These are phyloP conservation scores for Odontamblyopus lacepedii DNA, from an alignment of 2,797 vertebrate genomes.

Conservation along the genomic window DNA sequence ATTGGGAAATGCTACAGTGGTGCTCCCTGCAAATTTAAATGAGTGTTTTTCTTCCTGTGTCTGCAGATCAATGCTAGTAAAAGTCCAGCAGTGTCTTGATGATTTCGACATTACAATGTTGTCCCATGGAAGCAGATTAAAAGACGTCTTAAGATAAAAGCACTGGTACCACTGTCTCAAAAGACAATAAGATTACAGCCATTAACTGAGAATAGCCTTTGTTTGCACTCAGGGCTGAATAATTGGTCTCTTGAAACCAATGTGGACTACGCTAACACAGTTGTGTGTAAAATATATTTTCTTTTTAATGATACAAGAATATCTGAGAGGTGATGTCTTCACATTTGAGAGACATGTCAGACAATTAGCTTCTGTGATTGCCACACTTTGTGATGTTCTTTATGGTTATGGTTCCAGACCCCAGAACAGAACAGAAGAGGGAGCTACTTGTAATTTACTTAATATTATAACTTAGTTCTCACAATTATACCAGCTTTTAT, in stretches of 20 bases:
- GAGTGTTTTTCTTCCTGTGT: background rate
- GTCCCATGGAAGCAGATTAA: no score
- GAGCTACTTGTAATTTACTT: background rate
- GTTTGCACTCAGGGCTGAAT: background rate
- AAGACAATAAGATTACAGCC: background rate
- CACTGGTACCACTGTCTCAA: background rate
- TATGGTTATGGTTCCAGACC: no score
- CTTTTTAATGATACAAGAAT: no score
- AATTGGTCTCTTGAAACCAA: conserved; percentile 3
- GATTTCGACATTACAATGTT: background rate
- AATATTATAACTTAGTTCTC: background rate
- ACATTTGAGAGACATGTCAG: no score
- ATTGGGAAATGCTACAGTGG: background rate
- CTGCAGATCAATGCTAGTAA: background rate
- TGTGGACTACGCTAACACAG: background rate
- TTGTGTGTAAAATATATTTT: no score
- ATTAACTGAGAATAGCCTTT: background rate
- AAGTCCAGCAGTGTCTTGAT: background rate
- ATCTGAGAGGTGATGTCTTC: no score
- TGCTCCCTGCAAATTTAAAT: background rate
- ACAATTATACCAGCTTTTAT: background rate
- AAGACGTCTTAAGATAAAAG: background rate
- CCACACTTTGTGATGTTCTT: no score
- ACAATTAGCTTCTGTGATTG: no score
- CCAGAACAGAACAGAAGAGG: no score